Evolutionary conservation across 2,113 vertebrate genomes (phyloP).

Genomic region (Chrysochloris asiatica): DNA sequence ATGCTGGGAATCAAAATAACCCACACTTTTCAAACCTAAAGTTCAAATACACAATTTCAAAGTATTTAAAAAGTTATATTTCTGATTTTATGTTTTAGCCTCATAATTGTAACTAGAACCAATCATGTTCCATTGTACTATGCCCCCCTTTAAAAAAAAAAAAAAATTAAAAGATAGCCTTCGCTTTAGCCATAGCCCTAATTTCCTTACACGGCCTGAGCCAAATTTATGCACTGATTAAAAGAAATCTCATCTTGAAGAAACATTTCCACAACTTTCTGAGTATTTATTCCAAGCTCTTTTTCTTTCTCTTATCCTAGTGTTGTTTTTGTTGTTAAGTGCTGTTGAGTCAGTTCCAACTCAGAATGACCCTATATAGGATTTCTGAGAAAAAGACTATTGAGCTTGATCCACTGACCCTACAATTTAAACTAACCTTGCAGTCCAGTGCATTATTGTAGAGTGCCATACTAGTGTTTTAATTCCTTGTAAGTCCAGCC

Average conservation of each 20-base stretch:
- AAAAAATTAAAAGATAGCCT: slow-evolving; percentile 33
- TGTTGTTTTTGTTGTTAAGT: too few species aligned
- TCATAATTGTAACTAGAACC: slow-evolving; percentile 27
- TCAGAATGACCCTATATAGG: too few species aligned
- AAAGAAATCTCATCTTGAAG: neutral
- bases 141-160: slow-evolving; percentile 6
- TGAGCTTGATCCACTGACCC: too few species aligned
- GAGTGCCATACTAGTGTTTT: too few species aligned
- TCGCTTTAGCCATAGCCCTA: neutral
- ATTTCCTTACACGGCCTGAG: neutral
- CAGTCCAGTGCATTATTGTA: too few species aligned
- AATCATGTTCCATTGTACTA: slow-evolving; percentile 8
- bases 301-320: neutral
- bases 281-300: neutral
- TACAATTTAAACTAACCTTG: too few species aligned
- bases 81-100: slow-evolving; percentile 25
- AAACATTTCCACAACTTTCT: neutral
- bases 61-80: slow-evolving; percentile 20
- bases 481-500: neutral
- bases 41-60: slow-evolving; percentile 15
- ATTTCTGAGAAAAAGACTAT: too few species aligned
- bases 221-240: neutral
- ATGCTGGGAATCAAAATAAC: neutral
- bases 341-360: too few species aligned
- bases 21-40: slow-evolving; percentile 30